Percentiles rank a stretch among this genome's conserved stretches.
Evolutionary conservation across 2,113 vertebrate species (phyloP).

Genomic region (Sapajus apella): DNA sequence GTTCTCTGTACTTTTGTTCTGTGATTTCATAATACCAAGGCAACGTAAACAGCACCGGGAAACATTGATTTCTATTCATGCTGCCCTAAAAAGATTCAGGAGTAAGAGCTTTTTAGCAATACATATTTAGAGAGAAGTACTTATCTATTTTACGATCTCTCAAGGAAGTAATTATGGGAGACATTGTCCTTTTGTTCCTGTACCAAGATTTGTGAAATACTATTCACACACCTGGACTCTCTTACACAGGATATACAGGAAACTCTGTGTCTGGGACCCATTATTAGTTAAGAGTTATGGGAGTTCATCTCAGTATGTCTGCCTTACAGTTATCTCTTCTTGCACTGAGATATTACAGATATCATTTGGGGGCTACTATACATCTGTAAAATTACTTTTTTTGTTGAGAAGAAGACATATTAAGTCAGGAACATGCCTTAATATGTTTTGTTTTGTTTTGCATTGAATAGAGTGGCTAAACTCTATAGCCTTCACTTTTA

Average conservation of each 20-base stretch:
- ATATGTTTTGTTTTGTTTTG: slow-evolving; percentile 26
- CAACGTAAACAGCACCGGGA: slow-evolving; percentile 17
- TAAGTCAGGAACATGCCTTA: not conserved
- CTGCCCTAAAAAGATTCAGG: slow-evolving; percentile 19
- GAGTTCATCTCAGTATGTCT: not conserved
- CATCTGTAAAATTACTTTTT: slow-evolving; percentile 49
- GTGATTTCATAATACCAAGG: slow-evolving; percentile 34
- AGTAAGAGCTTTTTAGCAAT: slow-evolving; percentile 11
- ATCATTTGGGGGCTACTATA: not conserved
- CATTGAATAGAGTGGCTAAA: not conserved
- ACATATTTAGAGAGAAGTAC: not conserved
- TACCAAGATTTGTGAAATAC: slow-evolving; percentile 6
- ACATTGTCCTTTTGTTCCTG: slow-evolving; percentile 50
- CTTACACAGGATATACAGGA: not conserved
- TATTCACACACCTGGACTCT: not conserved
- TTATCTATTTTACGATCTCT: not conserved
- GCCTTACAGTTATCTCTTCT: slow-evolving; percentile 13
- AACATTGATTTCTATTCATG: slow-evolving; percentile 21
- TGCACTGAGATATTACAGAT: not conserved
- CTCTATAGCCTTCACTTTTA: not conserved
- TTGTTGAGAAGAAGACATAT: not conserved
- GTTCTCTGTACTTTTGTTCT: slow-evolving; percentile 23
- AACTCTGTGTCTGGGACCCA: not conserved
- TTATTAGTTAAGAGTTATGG: slow-evolving; percentile 43
- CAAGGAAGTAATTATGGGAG: slow-evolving; percentile 29